phyloP scores from a whole-genome alignment of 2,113 vertebrate species.

The Python bivittatus region DNA sequence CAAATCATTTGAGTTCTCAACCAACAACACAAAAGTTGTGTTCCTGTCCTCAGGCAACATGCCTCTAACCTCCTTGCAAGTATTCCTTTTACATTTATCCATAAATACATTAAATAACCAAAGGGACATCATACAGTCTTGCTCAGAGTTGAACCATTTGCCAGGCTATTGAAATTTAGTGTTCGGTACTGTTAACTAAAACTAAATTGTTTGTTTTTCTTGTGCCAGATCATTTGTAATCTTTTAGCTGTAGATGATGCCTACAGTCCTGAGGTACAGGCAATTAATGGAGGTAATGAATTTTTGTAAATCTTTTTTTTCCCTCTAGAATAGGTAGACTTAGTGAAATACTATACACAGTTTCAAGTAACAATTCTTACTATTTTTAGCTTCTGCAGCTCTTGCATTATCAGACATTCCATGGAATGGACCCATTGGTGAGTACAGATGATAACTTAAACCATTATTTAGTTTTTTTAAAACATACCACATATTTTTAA shows the following conservation, averaged over 20 bases:
- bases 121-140: background rate
- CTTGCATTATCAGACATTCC: conserved; percentile 96
- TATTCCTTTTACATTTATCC: background rate
- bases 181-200: background rate
- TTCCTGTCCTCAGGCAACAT: background rate
- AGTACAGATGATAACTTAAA: conserved; percentile 50
- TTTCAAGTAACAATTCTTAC: background rate
- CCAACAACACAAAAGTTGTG: background rate
- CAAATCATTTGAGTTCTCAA: background rate
- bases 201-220: conserved; percentile 57
- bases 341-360: conserved; percentile 23
- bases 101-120: background rate
- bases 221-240: conserved; percentile 90
- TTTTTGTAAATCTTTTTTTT: background rate
- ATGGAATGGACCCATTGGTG: conserved; percentile 95
- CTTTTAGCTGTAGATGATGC: conserved; percentile 93
- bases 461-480: background rate
- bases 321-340: conserved; percentile 6
- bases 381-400: conserved; percentile 86
- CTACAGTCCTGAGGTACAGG: conserved; percentile 92
- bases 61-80: background rate
- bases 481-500: background rate
- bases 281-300: conserved; percentile 92
- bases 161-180: background rate
- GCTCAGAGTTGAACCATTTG: background rate